Evolutionary conservation across 2,888 invertebrate species (phyloP).

Genomic region (Stenodema calcarata): DNA sequence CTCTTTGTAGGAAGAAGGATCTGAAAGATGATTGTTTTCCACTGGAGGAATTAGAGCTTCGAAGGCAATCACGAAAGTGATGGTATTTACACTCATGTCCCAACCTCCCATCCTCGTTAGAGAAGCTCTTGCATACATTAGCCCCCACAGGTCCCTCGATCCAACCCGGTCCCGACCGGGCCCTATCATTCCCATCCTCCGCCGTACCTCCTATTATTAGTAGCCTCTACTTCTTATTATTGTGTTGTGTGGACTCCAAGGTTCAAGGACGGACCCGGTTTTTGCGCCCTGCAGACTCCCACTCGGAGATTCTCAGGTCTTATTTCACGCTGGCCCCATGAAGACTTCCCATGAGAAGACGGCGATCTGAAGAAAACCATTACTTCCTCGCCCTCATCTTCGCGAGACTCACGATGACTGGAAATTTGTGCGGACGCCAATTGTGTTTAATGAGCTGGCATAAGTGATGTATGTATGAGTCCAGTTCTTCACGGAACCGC

Average conservation of each 20-base stretch:
- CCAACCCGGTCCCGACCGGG: background rate
- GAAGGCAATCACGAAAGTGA: constrained; percentile 16
- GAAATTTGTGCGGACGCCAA: background rate
- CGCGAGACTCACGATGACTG: background rate
- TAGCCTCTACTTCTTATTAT: constrained; percentile 13
- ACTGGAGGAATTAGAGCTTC: background rate
- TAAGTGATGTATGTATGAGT: background rate
- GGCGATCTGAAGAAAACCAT: background rate
- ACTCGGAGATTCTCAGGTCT: constrained; percentile 4
- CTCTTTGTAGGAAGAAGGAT: background rate
- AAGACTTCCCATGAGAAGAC: background rate
- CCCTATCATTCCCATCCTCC: constrained; percentile 1
- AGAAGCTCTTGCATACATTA: constrained; percentile 5
- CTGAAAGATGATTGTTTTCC: constrained; percentile 6
- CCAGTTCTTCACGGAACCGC: background rate
- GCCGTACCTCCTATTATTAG: constrained; percentile 1
- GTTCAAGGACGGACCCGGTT: constrained; percentile 19
- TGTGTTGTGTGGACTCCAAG: constrained; percentile 3
- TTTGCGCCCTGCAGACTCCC: constrained; percentile 12
- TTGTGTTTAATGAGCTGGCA: constrained; percentile 13
- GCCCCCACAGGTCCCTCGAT: background rate
- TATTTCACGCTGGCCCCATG: background rate
- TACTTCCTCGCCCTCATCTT: background rate
- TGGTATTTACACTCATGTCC: constrained; percentile 20
- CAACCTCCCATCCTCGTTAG: constrained; percentile 10